phyloP scores from a whole-genome alignment of 2,797 vertebrate genomes.

The Hydrolagus colliei region DNA sequence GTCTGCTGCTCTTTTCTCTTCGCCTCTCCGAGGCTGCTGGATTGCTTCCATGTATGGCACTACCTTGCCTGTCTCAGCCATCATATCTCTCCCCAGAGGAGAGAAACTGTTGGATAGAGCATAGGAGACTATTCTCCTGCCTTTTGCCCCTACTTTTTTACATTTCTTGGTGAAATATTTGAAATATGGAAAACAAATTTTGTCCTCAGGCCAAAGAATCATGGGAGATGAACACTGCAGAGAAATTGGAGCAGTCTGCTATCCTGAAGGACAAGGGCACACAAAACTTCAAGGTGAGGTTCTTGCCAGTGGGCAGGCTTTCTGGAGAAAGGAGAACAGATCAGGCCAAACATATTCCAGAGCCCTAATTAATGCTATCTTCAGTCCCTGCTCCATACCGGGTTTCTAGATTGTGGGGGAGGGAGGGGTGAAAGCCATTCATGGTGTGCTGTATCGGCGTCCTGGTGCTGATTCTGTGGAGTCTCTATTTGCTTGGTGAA shows the following conservation, averaged over 20 bases:
- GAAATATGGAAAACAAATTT: no score
- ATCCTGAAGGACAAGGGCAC: conserved; percentile 92
- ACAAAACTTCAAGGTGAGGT: conserved; percentile 82
- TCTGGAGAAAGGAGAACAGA: not conserved
- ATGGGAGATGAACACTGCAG: conserved; percentile 85
- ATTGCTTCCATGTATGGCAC: no score
- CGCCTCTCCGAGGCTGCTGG: no score
- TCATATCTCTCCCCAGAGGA: no score
- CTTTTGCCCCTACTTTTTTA: no score
- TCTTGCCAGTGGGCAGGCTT: not conserved
- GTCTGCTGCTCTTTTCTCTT: no score
- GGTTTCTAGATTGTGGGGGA: not conserved
- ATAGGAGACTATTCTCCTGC: no score
- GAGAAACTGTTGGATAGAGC: no score
- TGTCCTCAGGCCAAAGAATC: conserved; percentile 82
- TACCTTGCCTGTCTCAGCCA: no score
- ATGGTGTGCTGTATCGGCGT: not conserved
- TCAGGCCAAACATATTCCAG: not conserved
- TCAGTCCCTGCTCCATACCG: not conserved
- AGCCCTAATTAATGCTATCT: not conserved
- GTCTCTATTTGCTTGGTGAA: no score
- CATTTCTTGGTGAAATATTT: no score
- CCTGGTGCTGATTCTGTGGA: no score
- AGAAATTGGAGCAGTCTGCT: conserved; percentile 84
- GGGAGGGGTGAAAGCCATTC: not conserved